Conservation (phyloP, 1,140 invertebrate species). For the Leptopilina boulardi region DNA sequence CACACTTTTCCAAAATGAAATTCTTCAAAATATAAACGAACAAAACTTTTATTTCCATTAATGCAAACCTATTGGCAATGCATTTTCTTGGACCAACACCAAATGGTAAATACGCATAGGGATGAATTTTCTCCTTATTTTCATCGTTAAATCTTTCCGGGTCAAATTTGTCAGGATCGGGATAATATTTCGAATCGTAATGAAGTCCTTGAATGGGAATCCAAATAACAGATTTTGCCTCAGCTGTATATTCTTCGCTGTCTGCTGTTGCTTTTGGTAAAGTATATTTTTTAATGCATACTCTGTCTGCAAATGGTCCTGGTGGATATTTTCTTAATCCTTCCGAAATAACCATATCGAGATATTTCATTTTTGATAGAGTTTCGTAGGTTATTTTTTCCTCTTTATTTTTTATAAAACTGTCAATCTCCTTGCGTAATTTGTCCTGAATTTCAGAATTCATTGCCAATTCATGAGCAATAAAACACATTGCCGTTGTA, state of each 20-base stretch:
- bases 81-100: constrained; percentile 75
- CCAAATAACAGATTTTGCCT: constrained; percentile 53
- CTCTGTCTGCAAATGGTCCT: constrained; percentile 71
- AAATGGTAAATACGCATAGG: constrained; percentile 77
- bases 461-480: too few species aligned
- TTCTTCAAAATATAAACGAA: constrained; percentile 60
- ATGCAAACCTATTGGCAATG: constrained; percentile 64
- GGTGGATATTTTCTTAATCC: constrained; percentile 76
- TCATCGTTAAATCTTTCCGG: constrained; percentile 73
- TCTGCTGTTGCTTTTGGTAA: constrained; percentile 44
- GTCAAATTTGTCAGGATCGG: constrained; percentile 71
- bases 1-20: constrained; percentile 56
- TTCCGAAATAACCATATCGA: too few species aligned
- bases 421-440: too few species aligned
- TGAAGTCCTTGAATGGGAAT: constrained; percentile 63
- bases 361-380: too few species aligned
- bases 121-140: constrained; percentile 66
- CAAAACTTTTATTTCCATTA: constrained; percentile 68
- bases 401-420: too few species aligned
- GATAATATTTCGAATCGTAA: constrained; percentile 64
- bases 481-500: too few species aligned
- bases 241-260: constrained; percentile 30
- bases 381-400: too few species aligned
- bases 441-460: too few species aligned
- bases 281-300: constrained; percentile 70